A percentile compares a stretch with the other conserved stretches of the same genome.
Conservation (phyloP, 2,113 vertebrate species). For the Pseudorectes ferrugineus region DNA sequence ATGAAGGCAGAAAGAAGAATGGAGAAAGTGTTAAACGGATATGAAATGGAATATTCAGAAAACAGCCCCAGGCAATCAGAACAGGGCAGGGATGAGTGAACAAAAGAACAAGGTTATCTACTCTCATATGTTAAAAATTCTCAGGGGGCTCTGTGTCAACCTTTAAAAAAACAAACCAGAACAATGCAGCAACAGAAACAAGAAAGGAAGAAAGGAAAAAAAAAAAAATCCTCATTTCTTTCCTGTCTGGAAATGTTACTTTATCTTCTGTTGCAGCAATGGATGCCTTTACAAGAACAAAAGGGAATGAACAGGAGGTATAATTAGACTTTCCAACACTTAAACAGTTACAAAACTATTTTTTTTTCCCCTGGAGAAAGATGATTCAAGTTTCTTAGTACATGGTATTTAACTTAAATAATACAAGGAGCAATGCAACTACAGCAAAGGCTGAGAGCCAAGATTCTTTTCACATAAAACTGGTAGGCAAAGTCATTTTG, state of each 20-base stretch:
- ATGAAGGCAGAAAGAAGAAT: conserved; percentile 47
- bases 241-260: conserved; percentile 10
- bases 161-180: conserved; percentile 38
- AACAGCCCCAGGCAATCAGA: conserved; percentile 34
- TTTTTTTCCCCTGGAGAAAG: not conserved
- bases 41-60: conserved; percentile 52
- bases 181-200: not conserved
- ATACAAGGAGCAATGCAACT: not conserved
- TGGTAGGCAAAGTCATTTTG: not conserved
- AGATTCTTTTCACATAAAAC: not conserved
- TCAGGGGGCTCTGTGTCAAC: conserved; percentile 30
- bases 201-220: not conserved
- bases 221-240: not conserved
- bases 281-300: conserved; percentile 4
- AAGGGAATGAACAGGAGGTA: not conserved
- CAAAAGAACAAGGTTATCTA: conserved; percentile 63
- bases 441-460: not conserved
- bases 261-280: not conserved
- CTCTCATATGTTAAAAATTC: conserved; percentile 43
- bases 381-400: not conserved
- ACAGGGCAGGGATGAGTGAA: conserved; percentile 45
- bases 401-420: not conserved
- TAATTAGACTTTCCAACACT: not conserved
- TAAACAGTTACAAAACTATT: not conserved
- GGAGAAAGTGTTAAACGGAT: conserved; percentile 27